Conservation (phyloP, 2,113 vertebrate species). For the Carlito syrichta region DNA sequence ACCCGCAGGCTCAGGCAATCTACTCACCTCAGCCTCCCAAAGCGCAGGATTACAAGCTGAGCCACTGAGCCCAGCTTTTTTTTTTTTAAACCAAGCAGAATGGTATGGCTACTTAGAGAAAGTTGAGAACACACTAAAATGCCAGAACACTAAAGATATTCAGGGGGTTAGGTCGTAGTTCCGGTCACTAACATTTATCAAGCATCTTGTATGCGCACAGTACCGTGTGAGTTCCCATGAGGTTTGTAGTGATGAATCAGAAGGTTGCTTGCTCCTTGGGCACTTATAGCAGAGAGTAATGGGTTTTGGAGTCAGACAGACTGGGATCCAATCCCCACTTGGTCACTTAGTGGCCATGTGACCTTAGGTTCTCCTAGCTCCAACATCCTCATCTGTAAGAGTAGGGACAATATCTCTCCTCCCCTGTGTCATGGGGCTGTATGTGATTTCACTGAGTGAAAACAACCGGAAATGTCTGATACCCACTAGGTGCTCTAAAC, state of each 20-base stretch:
- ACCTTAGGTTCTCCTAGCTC: not conserved
- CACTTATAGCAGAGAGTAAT: conserved; percentile 13
- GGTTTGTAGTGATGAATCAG: conserved; percentile 4
- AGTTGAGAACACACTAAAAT: not conserved
- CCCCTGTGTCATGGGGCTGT: not conserved
- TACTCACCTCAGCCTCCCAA: too few species aligned
- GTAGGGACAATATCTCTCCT: not conserved
- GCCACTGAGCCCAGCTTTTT: too few species aligned
- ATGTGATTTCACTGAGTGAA: not conserved
- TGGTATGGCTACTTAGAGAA: not conserved
- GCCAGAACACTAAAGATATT: not conserved
- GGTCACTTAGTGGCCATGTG: conserved; percentile 38
- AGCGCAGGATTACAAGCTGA: too few species aligned
- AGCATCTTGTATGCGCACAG: conserved; percentile 27
- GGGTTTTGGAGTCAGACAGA: conserved; percentile 55
- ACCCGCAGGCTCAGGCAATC: too few species aligned
- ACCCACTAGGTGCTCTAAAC: not conserved
- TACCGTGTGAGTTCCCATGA: conserved; percentile 48
- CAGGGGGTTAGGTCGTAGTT: conserved; percentile 29
- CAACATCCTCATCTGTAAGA: not conserved
- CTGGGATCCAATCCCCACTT: not conserved
- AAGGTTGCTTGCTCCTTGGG: not conserved
- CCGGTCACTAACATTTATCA: conserved; percentile 57
- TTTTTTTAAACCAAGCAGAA: not conserved
- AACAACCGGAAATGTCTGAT: not conserved